Conservation (phyloP, 1,140 invertebrate genomes). For the Danaus plexippus region DNA sequence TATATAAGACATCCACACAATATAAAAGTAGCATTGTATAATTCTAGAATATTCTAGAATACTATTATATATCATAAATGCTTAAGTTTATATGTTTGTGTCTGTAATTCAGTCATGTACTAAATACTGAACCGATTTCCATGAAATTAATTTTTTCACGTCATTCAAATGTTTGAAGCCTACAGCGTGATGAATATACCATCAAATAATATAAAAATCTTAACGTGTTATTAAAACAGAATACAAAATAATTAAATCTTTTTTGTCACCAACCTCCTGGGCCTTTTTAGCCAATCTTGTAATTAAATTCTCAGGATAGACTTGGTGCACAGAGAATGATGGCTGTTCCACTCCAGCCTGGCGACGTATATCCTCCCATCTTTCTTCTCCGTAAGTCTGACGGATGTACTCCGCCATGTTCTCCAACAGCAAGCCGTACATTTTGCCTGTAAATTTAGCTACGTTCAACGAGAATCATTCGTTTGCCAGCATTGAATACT, state of each 20-base stretch:
- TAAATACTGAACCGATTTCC: too few relatives aligned
- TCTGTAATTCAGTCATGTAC: too few relatives aligned
- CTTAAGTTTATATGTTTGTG: too few relatives aligned
- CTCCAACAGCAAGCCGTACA: conserved; percentile 96
- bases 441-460: conserved; percentile 68
- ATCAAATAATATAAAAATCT: background rate
- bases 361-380: conserved; percentile 89
- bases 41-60: too few relatives aligned
- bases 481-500: too few relatives aligned
- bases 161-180: background rate
- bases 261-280: conserved; percentile 77
- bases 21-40: too few relatives aligned
- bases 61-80: too few relatives aligned
- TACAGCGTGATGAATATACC: background rate
- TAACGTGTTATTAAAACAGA: too few relatives aligned
- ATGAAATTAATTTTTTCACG: background rate
- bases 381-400: conserved; percentile 90
- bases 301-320: conserved; percentile 92
- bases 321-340: conserved; percentile 92
- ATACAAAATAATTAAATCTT: too few relatives aligned
- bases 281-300: conserved; percentile 87
- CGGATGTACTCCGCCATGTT: conserved; percentile 93
- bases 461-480: too few relatives aligned
- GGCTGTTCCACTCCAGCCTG: conserved; percentile 87
- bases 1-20: too few relatives aligned